phyloP scores from a whole-genome alignment of 2,888 invertebrate genomes.

The Eupithecia inturbata region DNA sequence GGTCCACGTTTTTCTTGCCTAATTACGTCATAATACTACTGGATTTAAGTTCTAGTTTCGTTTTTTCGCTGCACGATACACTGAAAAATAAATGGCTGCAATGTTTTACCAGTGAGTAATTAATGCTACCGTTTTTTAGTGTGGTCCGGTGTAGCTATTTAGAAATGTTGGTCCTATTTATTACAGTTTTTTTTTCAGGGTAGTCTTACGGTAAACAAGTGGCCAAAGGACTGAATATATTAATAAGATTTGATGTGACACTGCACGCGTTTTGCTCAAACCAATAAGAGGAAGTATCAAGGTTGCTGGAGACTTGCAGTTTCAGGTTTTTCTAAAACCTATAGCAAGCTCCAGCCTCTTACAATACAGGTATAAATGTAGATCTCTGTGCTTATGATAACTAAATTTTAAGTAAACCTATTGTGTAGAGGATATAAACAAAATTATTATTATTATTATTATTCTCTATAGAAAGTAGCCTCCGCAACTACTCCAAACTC shows the following conservation, averaged over 20 bases:
- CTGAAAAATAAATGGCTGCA: constrained; percentile 31
- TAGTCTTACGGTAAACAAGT: background rate
- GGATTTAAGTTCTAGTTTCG: constrained; percentile 46
- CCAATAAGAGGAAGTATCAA: no score
- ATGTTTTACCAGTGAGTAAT: constrained; percentile 35
- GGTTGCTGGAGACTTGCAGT: no score
- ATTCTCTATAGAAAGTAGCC: no score
- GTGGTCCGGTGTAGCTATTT: constrained; percentile 4
- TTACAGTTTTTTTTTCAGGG: background rate
- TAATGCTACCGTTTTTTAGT: constrained; percentile 24
- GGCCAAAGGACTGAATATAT: no score
- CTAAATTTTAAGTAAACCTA: no score
- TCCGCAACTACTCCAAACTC: background rate
- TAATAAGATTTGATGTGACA: background rate
- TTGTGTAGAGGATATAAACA: no score
- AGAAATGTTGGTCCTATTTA: background rate
- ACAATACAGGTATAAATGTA: no score
- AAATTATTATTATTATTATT: no score
- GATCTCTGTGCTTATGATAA: no score
- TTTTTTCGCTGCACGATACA: constrained; percentile 35
- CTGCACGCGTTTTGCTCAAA: no score
- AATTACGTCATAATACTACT: constrained; percentile 68
- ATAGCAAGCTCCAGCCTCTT: no score
- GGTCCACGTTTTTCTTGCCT: constrained; percentile 61
- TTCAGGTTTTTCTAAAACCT: no score